Evolutionary conservation across 2,113 vertebrate genomes (phyloP).

Genomic region (Australoheros scitulus): DNA sequence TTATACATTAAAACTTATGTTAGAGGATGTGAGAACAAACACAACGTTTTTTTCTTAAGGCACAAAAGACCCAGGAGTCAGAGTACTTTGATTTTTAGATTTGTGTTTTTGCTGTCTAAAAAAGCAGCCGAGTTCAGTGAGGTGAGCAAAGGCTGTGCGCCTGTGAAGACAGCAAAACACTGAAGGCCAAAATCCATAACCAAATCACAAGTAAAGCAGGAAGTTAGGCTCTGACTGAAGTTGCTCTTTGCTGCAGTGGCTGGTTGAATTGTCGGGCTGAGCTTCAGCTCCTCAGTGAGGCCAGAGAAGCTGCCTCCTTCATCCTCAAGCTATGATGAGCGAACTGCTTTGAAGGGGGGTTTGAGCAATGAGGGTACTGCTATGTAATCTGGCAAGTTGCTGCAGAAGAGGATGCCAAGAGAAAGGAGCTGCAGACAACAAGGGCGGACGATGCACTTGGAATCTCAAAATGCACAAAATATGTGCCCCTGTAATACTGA

Average conservation of each 20-base stretch:
- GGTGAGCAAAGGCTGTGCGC: neutral
- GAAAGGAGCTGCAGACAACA: neutral
- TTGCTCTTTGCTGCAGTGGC: conserved; percentile 26
- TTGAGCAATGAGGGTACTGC: conserved; percentile 59
- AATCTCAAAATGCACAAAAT: conserved; percentile 31
- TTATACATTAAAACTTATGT: conserved; percentile 37
- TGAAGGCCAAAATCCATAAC: conserved; percentile 40
- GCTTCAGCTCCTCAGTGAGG: conserved; percentile 23
- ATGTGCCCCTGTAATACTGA: neutral
- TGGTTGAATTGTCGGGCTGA: conserved; percentile 12
- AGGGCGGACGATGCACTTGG: conserved; percentile 28
- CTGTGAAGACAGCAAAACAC: conserved; percentile 40
- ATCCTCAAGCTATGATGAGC: conserved; percentile 42
- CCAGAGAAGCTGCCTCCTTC: conserved; percentile 32
- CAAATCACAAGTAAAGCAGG: conserved; percentile 52
- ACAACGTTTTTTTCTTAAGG: neutral
- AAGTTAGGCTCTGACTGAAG: conserved; percentile 32
- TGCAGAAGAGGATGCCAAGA: conserved; percentile 35
- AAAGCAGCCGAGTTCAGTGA: conserved; percentile 7
- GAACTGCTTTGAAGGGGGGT: conserved; percentile 48
- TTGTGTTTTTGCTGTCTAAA: conserved; percentile 15
- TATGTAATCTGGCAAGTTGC: conserved; percentile 49
- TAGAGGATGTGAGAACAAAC: conserved; percentile 31
- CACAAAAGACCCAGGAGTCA: conserved; percentile 27
- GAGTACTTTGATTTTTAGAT: conserved; percentile 16